A percentile compares a stretch with the other conserved stretches of the same genome.
These are phyloP conservation scores for Lindbergichthys nudifrons DNA, from an alignment of 2,797 vertebrate genomes.

Conservation along the genomic window DNA sequence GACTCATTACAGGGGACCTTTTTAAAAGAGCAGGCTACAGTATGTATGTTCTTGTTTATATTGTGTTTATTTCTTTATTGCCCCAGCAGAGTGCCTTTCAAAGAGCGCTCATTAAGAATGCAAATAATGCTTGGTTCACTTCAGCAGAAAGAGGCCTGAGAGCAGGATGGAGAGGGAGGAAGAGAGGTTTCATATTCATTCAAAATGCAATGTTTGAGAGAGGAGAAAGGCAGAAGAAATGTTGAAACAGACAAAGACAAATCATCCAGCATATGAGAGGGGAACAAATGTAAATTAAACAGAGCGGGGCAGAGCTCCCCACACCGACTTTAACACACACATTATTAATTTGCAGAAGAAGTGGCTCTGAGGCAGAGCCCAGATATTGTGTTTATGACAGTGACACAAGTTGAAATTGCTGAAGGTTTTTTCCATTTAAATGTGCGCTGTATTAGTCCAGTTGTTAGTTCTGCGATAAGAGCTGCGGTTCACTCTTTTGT, in stretches of 20 bases:
- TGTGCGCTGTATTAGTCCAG: conserved; percentile 4
- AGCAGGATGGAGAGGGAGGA: conserved; percentile 12
- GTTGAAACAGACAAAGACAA: conserved; percentile 1
- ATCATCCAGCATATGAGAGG: conserved; percentile 1
- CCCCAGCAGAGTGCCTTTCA: conserved; percentile 44
- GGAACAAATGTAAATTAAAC: no score
- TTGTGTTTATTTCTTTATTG: conserved; percentile 22
- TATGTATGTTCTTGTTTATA: conserved; percentile 41
- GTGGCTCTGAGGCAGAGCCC: conserved; percentile 38
- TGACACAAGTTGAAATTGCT: conserved; percentile 30
- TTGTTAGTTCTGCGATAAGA: conserved; percentile 19
- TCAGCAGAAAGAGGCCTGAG: conserved; percentile 37
- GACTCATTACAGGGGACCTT: conserved; percentile 24
- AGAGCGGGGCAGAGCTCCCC: neutral
- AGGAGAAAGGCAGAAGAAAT: neutral
- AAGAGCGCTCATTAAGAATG: conserved; percentile 62
- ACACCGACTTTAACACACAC: conserved; percentile 30
- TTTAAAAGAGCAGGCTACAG: conserved; percentile 9
- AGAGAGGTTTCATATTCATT: conserved; percentile 22
- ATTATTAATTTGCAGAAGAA: conserved; percentile 39
- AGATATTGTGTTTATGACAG: conserved; percentile 45
- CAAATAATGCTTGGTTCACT: conserved; percentile 61
- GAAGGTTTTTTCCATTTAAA: conserved; percentile 38
- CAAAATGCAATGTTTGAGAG: conserved; percentile 12
- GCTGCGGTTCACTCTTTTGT: conserved; percentile 9